Evolutionary conservation across 2,797 vertebrate species (phyloP).

Genomic region (Calcarius lapponicus): DNA sequence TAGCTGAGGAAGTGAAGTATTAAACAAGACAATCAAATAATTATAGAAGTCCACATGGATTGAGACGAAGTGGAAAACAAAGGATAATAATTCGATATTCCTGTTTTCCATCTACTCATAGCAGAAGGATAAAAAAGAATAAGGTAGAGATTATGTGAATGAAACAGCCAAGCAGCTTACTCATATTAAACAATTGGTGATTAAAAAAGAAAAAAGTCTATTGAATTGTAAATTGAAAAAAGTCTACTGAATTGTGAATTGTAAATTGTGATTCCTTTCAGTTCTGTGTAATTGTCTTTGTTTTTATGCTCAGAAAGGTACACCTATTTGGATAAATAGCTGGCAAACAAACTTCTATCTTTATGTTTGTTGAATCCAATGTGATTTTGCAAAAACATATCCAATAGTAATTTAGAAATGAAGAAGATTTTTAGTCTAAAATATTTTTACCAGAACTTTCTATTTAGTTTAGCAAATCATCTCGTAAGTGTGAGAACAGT

Average conservation of each 20-base stretch:
- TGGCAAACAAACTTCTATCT: neutral
- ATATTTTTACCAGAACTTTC: neutral
- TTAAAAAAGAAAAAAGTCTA: neutral
- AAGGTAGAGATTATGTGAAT: conserved; percentile 64
- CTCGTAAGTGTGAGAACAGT: neutral
- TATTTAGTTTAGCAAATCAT: neutral
- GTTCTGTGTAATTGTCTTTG: conserved; percentile 37
- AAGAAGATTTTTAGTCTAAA: neutral
- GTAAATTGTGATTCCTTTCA: conserved; percentile 44
- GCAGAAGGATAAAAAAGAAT: conserved; percentile 62
- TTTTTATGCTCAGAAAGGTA: neutral
- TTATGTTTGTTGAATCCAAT: neutral
- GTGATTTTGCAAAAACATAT: neutral
- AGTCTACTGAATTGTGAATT: conserved; percentile 16
- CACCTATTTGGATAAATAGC: neutral
- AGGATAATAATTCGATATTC: conserved; percentile 60
- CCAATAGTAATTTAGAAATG: neutral
- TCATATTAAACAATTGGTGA: conserved; percentile 39
- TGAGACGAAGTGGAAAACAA: conserved; percentile 25
- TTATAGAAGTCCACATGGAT: neutral
- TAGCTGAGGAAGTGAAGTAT: neutral
- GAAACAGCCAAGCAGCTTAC: neutral
- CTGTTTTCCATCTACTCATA: conserved; percentile 69
- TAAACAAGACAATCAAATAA: conserved; percentile 9
- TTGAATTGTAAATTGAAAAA: conserved; percentile 35